A percentile compares a stretch with the other conserved stretches of the same genome.
These are phyloP conservation scores for Eupithecia dodoneata DNA, from an alignment of 2,888 invertebrate genomes.

Conservation along the genomic window DNA sequence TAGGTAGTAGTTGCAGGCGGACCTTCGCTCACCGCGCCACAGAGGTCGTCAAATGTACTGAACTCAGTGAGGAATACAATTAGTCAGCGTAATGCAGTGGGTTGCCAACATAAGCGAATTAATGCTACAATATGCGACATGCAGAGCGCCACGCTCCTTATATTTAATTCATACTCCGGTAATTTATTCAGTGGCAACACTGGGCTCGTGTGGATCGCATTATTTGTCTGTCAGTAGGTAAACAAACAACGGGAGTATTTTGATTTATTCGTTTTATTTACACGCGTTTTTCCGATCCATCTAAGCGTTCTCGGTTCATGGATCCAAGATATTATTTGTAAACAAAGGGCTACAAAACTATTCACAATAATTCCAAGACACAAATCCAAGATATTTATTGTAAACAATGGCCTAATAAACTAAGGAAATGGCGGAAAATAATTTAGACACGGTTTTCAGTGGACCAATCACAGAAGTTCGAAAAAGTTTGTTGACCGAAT, in stretches of 20 bases:
- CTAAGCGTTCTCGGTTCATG: neutral
- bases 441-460: too few relatives aligned
- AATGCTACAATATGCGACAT: constrained; percentile 32
- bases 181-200: constrained; percentile 55
- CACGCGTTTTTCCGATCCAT: neutral
- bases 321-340: too few relatives aligned
- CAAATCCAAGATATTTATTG: too few relatives aligned
- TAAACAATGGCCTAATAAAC: too few relatives aligned
- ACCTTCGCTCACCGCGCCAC: too few relatives aligned
- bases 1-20: too few relatives aligned
- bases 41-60: too few relatives aligned
- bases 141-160: constrained; percentile 36
- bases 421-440: too few relatives aligned
- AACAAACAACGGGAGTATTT: neutral
- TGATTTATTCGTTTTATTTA: neutral
- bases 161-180: constrained; percentile 52
- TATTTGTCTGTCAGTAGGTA: neutral
- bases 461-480: too few relatives aligned
- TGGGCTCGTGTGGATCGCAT: constrained; percentile 9
- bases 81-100: neutral
- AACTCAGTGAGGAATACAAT: neutral
- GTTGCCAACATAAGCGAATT: constrained; percentile 33
- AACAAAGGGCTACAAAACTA: too few relatives aligned
- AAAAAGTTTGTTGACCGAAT: too few relatives aligned
- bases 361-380: too few relatives aligned